Base-by-base conservation (phyloP, 2,888 invertebrate genomes). In the Lucinisca nassula region DNA sequence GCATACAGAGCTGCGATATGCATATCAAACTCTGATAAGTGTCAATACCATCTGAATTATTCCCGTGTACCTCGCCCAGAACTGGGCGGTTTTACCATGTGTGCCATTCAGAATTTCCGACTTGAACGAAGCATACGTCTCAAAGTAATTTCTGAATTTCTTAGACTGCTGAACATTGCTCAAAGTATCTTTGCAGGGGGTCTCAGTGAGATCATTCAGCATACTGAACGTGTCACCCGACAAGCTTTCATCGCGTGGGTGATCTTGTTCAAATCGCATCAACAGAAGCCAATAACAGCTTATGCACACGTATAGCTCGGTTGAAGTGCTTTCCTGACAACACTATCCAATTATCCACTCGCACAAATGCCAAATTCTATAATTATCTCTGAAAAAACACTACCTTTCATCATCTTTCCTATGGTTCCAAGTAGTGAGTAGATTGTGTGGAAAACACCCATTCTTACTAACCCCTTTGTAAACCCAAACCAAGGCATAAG, bases 41-140 rank as follows among this genome's bases (percentile, higher is more conserved):
- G 35, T 37, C 58, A 91, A 51, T 17, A 88, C 40, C 37, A 80
- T 35, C 35, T 83, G 35, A 14, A 87, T 67, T 8, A 76, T 76
- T 38, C 83, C 85, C 70, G 83, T 87, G 58, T 87, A 90, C 6
- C 70, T 1, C 40, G 89, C n/a, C 84, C 84, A 89, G 55, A 87
- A 90, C 82, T 84, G 85, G 35, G 86, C 80, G 12, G 90, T 90
- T 49, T 90, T 85, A 0, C 88, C 84, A 4, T 77, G n/a, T 37
- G 51, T 27, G 0, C 87, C 82, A 17, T 61, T 40, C 27, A 83
- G 27, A 12, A 89, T 77, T 12, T 73, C 58, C 1, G 61, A 72
- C 73, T 85, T 80, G 77, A 83, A 89, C 10, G 24, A 17, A 38
- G 40, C 40, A 70, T 82, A 84, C 17, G 17, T 37, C 37, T 84